phyloP scores from a whole-genome alignment of 2,797 vertebrate species.

The Lepilemur ruficaudatus region DNA sequence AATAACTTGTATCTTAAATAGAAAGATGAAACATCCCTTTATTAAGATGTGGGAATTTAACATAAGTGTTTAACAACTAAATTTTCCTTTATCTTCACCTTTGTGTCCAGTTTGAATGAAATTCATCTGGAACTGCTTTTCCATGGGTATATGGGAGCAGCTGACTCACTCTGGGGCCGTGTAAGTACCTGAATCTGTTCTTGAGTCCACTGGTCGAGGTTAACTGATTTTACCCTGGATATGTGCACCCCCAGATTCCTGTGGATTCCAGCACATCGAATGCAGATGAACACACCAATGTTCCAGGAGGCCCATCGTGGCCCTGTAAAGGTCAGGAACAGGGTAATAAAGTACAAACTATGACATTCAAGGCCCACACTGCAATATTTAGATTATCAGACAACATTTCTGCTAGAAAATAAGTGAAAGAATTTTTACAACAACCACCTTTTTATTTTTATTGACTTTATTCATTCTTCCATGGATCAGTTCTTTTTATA shows the following conservation, averaged over 20 bases:
- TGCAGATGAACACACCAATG: conserved; percentile 97
- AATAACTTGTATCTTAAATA: conserved; percentile 31
- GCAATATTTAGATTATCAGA: conserved; percentile 15
- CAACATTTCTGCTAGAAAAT: conserved; percentile 38
- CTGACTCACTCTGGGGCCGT: not conserved
- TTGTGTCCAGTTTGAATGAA: not conserved
- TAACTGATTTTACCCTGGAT: conserved; percentile 98
- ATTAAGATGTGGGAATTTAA: conserved; percentile 3
- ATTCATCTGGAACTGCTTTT: conserved; percentile 4
- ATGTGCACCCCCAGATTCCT: conserved; percentile 98
- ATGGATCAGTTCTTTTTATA: not conserved
- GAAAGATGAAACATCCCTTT: not conserved
- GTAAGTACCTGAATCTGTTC: conserved; percentile 96
- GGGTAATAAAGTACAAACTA: not conserved
- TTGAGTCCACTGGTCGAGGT: conserved; percentile 98
- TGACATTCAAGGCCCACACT: not conserved
- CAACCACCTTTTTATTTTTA: not conserved
- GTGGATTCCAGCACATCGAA: conserved; percentile 98
- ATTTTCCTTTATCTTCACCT: conserved; percentile 18
- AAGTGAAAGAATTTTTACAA: conserved; percentile 16
- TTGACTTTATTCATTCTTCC: conserved; percentile 20
- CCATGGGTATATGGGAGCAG: not conserved
- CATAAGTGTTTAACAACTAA: conserved; percentile 5
- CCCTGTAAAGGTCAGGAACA: conserved; percentile 83
- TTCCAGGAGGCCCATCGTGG: conserved; percentile 99